phyloP scores from a whole-genome alignment of 2,888 invertebrate genomes.

The Notodonta ziczac region DNA sequence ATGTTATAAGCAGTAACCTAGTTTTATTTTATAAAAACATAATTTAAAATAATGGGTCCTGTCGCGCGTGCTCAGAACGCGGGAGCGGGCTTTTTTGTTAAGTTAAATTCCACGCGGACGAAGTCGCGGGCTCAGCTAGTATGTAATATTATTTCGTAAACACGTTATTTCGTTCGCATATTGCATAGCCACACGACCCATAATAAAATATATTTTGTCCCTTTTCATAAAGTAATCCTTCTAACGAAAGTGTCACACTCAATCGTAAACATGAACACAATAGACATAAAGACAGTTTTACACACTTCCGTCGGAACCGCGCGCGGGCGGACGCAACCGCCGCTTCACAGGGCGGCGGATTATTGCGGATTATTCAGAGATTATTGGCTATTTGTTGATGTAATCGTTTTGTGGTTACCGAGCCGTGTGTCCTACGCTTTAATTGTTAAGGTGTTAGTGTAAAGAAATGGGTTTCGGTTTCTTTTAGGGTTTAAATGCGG shows the following conservation, averaged over 20 bases:
- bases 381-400: slow-evolving; percentile 6
- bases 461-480: neutral
- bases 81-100: too few relatives aligned
- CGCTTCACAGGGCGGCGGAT: slow-evolving; percentile 12
- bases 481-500: neutral
- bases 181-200: neutral
- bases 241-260: slow-evolving; percentile 3
- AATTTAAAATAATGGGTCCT: too few relatives aligned
- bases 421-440: slow-evolving; percentile 4
- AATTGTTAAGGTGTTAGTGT: slow-evolving; percentile 1
- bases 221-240: neutral
- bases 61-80: too few relatives aligned
- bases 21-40: too few relatives aligned
- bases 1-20: too few relatives aligned
- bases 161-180: too few relatives aligned
- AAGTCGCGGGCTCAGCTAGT: too few relatives aligned
- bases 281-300: neutral
- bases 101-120: too few relatives aligned
- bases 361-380: slow-evolving; percentile 14
- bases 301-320: slow-evolving; percentile 14
- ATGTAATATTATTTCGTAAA: too few relatives aligned
- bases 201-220: neutral
- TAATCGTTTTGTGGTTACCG: slow-evolving; percentile 1
- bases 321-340: slow-evolving; percentile 1
- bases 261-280: slow-evolving; percentile 1